These are phyloP conservation scores for Aleiodes sp. DNA, from an alignment of 1,140 invertebrate genomes.

Conservation along the genomic window DNA sequence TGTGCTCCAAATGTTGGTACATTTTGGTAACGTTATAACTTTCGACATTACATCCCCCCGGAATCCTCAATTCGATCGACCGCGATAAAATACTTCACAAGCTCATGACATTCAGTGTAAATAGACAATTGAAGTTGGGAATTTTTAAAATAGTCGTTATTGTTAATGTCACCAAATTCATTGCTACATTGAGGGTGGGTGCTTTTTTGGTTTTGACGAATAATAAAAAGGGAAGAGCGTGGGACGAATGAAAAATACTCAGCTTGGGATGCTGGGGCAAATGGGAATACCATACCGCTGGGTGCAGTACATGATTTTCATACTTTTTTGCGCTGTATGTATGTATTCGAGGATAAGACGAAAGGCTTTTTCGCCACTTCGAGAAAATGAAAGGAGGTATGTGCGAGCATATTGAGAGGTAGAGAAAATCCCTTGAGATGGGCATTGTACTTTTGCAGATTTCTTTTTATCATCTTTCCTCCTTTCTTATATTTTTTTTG, in stretches of 20 bases:
- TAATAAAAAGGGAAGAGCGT: no score
- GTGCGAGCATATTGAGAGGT: conserved; percentile 9
- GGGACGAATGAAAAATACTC: no score
- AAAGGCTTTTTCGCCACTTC: background rate
- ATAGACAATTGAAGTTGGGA: no score
- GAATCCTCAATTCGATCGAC: background rate
- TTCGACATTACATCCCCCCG: background rate
- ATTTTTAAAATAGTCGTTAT: no score
- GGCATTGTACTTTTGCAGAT: conserved; percentile 1
- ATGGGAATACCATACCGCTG: background rate
- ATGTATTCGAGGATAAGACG: no score
- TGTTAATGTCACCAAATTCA: no score
- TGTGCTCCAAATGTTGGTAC: background rate
- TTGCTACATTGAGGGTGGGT: no score
- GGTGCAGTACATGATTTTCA: background rate
- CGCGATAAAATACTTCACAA: no score
- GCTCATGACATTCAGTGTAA: no score
- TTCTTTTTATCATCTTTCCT: background rate
- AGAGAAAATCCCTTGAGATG: background rate
- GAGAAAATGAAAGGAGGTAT: conserved; percentile 12
- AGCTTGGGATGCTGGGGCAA: no score
- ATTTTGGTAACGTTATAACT: no score
- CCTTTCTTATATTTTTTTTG: background rate
- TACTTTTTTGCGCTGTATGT: background rate
- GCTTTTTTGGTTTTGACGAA: no score